These are phyloP conservation scores for Gobio gobio DNA, from an alignment of 2,113 vertebrate species.

Conservation along the genomic window DNA sequence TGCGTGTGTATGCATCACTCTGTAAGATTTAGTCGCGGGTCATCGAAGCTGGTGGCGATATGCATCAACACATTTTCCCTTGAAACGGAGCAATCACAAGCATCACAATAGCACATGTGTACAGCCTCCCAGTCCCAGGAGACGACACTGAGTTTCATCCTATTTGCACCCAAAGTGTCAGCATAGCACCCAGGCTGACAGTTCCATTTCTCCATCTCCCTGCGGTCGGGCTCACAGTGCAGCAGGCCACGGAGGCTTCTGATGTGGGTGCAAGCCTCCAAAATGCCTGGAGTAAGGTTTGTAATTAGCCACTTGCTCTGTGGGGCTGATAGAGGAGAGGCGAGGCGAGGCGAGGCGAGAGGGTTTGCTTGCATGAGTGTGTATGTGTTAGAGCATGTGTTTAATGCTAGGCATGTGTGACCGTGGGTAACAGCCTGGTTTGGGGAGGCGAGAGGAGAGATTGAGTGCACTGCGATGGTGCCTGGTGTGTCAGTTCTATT, in stretches of 20 bases:
- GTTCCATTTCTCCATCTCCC: slow-evolving; percentile 69
- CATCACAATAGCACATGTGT: slow-evolving; percentile 1
- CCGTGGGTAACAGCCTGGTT: slow-evolving; percentile 33
- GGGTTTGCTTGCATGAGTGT: slow-evolving; percentile 52
- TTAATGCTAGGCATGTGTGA: slow-evolving; percentile 57
- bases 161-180: slow-evolving; percentile 76
- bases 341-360: slow-evolving; percentile 40
- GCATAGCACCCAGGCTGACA: slow-evolving; percentile 72
- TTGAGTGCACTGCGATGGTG: slow-evolving; percentile 15
- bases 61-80: slow-evolving; percentile 35
- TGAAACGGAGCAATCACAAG: slow-evolving; percentile 29
- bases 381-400: slow-evolving; percentile 46
- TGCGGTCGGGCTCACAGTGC: neutral
- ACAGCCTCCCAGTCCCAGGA: slow-evolving; percentile 63
- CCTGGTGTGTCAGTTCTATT: slow-evolving; percentile 63
- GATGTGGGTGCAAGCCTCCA: slow-evolving; percentile 36
- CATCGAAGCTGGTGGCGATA: neutral
- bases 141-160: slow-evolving; percentile 68
- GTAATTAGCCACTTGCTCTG: slow-evolving; percentile 77
- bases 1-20: neutral
- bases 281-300: slow-evolving; percentile 68
- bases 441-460: slow-evolving; percentile 41
- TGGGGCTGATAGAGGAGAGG: slow-evolving; percentile 63
- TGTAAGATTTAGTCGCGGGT: neutral
- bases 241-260: slow-evolving; percentile 42